Evolutionary conservation across 1,140 invertebrate species (phyloP).

Genomic region (Microvelia longipes): DNA sequence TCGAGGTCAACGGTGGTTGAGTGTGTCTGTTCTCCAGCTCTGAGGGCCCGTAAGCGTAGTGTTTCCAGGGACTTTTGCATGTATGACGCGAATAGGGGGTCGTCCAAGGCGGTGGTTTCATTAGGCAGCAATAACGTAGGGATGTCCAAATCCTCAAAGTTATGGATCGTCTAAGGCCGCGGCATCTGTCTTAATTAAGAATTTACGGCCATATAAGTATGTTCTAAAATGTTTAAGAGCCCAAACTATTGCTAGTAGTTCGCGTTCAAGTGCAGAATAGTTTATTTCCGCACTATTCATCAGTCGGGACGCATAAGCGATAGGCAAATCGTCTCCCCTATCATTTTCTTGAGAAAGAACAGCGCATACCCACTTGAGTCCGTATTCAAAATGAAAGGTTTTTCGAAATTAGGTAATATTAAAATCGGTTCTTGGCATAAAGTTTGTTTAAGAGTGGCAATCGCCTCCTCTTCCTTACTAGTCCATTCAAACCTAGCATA

Average conservation of each 20-base stretch:
- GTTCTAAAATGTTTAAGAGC: slow-evolving; percentile 30
- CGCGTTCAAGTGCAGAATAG: slow-evolving; percentile 28
- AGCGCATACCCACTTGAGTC: slow-evolving; percentile 20
- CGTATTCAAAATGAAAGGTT: slow-evolving; percentile 20
- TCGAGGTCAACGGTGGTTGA: no score
- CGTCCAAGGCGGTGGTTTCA: no score
- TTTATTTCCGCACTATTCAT: slow-evolving; percentile 23
- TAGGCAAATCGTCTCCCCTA: slow-evolving; percentile 19
- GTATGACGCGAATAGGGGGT: no score
- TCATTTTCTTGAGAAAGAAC: slow-evolving; percentile 25
- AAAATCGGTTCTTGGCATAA: slow-evolving; percentile 8
- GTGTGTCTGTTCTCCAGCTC: no score
- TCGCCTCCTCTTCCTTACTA: neutral
- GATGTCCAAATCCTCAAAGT: no score
- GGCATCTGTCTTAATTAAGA: slow-evolving; percentile 36
- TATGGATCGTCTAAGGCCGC: slow-evolving; percentile 27
- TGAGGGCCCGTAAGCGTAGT: no score
- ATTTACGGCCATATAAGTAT: slow-evolving; percentile 32
- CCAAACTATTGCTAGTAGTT: slow-evolving; percentile 37
- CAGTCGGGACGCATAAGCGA: slow-evolving; percentile 23
- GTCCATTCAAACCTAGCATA: neutral
- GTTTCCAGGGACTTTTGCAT: no score
- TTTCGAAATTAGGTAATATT: slow-evolving; percentile 20
- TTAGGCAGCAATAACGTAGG: no score
- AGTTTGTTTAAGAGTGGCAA: neutral